Conservation (phyloP, 2,888 invertebrate species). For the Asteroscopus sphinx region DNA sequence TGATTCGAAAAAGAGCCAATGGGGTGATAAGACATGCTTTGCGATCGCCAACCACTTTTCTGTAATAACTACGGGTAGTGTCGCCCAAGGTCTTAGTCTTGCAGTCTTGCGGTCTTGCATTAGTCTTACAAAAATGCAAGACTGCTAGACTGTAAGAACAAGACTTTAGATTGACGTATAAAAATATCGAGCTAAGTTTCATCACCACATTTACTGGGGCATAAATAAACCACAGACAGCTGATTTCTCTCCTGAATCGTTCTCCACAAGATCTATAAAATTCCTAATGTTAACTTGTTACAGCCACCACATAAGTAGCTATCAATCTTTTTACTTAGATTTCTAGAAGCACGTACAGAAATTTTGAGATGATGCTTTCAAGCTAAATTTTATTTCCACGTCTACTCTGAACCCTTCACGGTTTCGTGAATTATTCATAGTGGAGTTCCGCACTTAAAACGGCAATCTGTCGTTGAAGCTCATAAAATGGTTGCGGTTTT, state of each 20-base stretch:
- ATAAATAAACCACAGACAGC: too few relatives aligned
- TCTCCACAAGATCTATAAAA: conserved; percentile 31
- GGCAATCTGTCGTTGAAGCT: conserved; percentile 75
- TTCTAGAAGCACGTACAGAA: conserved; percentile 36
- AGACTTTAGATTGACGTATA: too few relatives aligned
- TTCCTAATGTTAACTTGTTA: conserved; percentile 23
- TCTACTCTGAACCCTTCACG: conserved; percentile 67
- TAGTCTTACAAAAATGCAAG: too few relatives aligned
- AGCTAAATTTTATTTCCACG: conserved; percentile 68
- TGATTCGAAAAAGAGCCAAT: too few relatives aligned
- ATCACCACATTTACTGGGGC: too few relatives aligned
- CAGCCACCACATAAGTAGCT: conserved; percentile 19
- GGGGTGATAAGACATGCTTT: too few relatives aligned
- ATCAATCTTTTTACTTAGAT: conserved; percentile 39
- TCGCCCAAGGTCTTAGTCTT: too few relatives aligned
- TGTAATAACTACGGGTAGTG: too few relatives aligned
- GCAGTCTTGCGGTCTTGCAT: too few relatives aligned
- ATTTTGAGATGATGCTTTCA: conserved; percentile 55
- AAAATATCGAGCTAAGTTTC: too few relatives aligned
- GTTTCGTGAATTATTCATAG: conserved; percentile 80
- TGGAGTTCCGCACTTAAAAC: conserved; percentile 78
- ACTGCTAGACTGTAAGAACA: too few relatives aligned
- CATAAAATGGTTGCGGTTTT: conserved; percentile 73
- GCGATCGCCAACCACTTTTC: too few relatives aligned
- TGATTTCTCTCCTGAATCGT: conserved; percentile 3